phyloP scores from a whole-genome alignment of 2,113 vertebrate species.

The Charina bottae region DNA sequence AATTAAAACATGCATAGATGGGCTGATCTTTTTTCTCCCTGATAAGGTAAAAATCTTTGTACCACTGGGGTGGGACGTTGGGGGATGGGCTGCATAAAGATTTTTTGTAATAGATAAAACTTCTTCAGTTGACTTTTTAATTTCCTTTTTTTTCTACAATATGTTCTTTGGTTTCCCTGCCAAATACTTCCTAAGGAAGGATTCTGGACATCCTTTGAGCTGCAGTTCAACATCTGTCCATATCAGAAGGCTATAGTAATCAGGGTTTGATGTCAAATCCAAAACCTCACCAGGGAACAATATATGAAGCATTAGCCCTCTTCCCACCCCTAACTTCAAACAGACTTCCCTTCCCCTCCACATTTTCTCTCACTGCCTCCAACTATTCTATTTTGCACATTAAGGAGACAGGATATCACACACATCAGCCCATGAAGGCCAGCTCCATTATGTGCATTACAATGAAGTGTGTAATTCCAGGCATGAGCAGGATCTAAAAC shows the following conservation, averaged over 20 bases:
- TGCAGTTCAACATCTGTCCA: constrained; percentile 72
- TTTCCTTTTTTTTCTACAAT: constrained; percentile 71
- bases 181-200: constrained; percentile 72
- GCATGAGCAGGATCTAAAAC: not conserved
- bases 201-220: constrained; percentile 74
- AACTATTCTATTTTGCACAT: constrained; percentile 50
- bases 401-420: constrained; percentile 62
- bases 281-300: constrained; percentile 69
- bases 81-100: constrained; percentile 60
- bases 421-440: constrained; percentile 48
- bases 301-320: constrained; percentile 56
- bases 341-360: constrained; percentile 61
- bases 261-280: constrained; percentile 74
- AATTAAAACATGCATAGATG: constrained; percentile 49
- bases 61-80: constrained; percentile 33
- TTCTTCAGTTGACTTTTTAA: constrained; percentile 70
- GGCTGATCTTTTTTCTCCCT: constrained; percentile 43
- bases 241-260: constrained; percentile 71
- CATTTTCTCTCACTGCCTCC: constrained; percentile 60
- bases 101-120: constrained; percentile 70
- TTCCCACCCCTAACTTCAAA: constrained; percentile 66
- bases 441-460: constrained; percentile 41
- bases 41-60: constrained; percentile 57
- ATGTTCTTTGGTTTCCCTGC: constrained; percentile 73
- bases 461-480: constrained; percentile 17